Percentiles rank a stretch among this genome's conserved stretches.
Conservation (phyloP, 2,888 invertebrate genomes). For the Thymelicus sylvestris region DNA sequence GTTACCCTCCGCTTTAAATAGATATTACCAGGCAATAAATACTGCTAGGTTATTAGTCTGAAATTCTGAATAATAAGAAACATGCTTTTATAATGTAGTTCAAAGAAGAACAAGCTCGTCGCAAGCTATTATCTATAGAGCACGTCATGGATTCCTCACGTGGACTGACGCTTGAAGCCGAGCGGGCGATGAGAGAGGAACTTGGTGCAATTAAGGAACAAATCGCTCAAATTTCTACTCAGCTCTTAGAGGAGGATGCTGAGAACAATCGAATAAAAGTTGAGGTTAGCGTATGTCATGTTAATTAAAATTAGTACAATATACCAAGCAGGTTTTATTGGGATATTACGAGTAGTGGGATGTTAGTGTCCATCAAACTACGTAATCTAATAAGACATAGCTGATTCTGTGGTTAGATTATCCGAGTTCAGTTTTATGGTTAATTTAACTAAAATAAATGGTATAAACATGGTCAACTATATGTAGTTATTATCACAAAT, state of each 20-base stretch:
- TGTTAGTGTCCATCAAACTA: too few species aligned
- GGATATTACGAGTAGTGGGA: too few species aligned
- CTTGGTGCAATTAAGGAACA: slow-evolving; percentile 62
- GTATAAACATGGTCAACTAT: too few species aligned
- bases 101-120: slow-evolving; percentile 68
- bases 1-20: too few species aligned
- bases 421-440: too few species aligned
- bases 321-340: too few species aligned
- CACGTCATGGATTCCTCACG: slow-evolving; percentile 60
- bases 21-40: neutral
- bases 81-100: slow-evolving; percentile 53
- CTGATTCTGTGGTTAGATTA: too few species aligned
- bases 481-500: too few species aligned
- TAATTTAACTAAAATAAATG: too few species aligned
- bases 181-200: slow-evolving; percentile 67
- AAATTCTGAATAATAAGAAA: slow-evolving; percentile 18
- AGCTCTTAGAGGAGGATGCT: slow-evolving; percentile 60
- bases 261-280: slow-evolving; percentile 48
- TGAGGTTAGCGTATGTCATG: slow-evolving; percentile 52
- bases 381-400: too few species aligned
- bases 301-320: neutral
- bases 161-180: slow-evolving; percentile 61
- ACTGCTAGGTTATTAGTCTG: neutral
- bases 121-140: slow-evolving; percentile 54
- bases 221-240: slow-evolving; percentile 56